Evolutionary conservation across 2,888 invertebrate species (phyloP).

Genomic region (Oscheius onirici): DNA sequence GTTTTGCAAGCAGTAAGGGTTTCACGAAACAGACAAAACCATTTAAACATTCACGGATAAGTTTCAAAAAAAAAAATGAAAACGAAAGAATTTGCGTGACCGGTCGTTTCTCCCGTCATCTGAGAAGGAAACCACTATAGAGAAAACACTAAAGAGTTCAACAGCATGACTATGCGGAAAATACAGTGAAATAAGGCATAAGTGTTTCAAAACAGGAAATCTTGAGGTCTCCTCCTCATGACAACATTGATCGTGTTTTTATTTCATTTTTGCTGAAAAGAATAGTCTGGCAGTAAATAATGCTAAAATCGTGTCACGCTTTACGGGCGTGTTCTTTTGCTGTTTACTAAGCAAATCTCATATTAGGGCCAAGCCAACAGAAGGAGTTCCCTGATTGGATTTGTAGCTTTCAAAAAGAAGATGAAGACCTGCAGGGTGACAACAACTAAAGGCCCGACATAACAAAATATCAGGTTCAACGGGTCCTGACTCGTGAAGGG

Average conservation of each 20-base stretch:
- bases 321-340: conserved; percentile 6
- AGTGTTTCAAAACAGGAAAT: not conserved
- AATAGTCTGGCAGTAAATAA: not conserved
- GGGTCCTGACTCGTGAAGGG: not conserved
- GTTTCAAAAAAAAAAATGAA: too few species aligned
- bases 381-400: conserved; percentile 21
- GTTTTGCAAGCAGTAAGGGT: too few species aligned
- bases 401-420: conserved; percentile 4
- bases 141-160: too few species aligned
- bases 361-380: conserved; percentile 30
- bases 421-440: not conserved
- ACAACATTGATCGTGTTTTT: not conserved
- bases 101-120: too few species aligned
- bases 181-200: too few species aligned
- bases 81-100: too few species aligned
- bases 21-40: too few species aligned
- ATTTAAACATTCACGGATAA: too few species aligned
- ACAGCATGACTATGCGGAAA: too few species aligned
- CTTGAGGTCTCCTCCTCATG: not conserved
- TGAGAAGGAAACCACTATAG: too few species aligned
- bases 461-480: too few species aligned
- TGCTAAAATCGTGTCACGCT: conserved; percentile 6
- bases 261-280: not conserved
- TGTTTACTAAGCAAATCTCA: conserved; percentile 31
- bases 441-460: too few species aligned